Evolutionary conservation across 2,113 vertebrate species (phyloP).

Genomic region (Paracyprichromis sp.): DNA sequence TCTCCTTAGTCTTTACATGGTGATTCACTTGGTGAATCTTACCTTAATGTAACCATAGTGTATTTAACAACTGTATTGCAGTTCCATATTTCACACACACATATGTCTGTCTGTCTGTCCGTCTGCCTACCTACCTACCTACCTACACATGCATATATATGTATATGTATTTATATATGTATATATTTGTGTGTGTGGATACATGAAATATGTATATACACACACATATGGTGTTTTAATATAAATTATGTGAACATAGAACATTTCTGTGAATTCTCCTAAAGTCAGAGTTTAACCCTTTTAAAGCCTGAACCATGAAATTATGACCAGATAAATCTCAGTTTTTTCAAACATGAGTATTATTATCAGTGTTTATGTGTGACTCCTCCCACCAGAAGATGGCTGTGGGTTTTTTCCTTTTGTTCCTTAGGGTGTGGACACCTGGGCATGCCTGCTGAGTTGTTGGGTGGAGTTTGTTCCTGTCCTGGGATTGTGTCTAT

Average conservation of each 20-base stretch:
- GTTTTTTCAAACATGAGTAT: background rate
- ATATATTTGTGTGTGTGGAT: background rate
- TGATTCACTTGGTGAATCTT: background rate
- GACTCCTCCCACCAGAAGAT: background rate
- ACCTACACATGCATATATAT: background rate
- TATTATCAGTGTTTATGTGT: background rate
- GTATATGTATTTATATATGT: background rate
- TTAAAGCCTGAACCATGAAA: background rate
- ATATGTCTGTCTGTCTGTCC: no score
- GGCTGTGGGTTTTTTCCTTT: background rate
- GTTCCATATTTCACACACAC: background rate
- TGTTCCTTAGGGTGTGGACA: background rate
- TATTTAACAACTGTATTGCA: background rate
- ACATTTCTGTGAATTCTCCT: background rate
- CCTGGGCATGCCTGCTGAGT: background rate
- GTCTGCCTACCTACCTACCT: no score
- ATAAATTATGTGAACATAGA: background rate
- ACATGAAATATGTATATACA: background rate
- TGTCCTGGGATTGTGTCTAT: background rate
- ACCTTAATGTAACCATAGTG: background rate
- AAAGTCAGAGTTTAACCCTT: background rate
- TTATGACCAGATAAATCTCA: background rate
- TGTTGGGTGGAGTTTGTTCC: background rate
- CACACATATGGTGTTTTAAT: background rate
- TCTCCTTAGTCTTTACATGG: background rate